Conservation (phyloP, 2,888 invertebrate species). For the Calameuta pallipes region DNA sequence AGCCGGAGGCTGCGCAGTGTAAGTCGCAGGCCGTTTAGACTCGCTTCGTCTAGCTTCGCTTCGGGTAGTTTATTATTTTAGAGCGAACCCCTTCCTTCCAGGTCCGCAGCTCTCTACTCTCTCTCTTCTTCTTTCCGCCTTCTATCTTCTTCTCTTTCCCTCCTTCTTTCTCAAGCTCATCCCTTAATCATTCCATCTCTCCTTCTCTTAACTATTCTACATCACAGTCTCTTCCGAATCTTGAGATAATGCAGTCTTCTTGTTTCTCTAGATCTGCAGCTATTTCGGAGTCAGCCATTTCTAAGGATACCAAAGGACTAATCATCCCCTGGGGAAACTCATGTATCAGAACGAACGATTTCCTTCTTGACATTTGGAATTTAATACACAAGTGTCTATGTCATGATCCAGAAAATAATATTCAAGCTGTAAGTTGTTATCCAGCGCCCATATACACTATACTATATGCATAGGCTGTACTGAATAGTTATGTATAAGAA, state of each 20-base stretch:
- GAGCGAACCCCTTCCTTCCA: constrained; percentile 47
- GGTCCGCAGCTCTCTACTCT: constrained; percentile 20
- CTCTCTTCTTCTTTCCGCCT: constrained; percentile 24
- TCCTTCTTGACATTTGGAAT: not conserved
- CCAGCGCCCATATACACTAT: not conserved
- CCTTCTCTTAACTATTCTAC: constrained; percentile 2
- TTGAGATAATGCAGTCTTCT: constrained; percentile 40
- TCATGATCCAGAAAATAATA: not conserved
- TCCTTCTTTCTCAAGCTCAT: constrained; percentile 18
- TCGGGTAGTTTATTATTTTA: constrained; percentile 54
- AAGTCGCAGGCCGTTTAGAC: constrained; percentile 36
- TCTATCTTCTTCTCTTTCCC: constrained; percentile 24
- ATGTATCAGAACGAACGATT: not conserved
- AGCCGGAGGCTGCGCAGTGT: constrained; percentile 32
- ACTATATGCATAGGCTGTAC: not conserved
- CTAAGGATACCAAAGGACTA: not conserved
- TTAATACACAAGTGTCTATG: not conserved
- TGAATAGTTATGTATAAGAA: not conserved
- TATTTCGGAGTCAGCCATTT: constrained; percentile 21
- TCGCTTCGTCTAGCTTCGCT: constrained; percentile 30
- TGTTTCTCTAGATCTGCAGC: constrained; percentile 26
- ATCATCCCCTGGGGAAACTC: not conserved
- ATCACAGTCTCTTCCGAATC: constrained; percentile 15
- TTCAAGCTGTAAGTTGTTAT: not conserved
- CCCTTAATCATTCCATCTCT: constrained; percentile 14